phyloP scores from a whole-genome alignment of 2,113 vertebrate genomes.

The Pholis gunnellus region DNA sequence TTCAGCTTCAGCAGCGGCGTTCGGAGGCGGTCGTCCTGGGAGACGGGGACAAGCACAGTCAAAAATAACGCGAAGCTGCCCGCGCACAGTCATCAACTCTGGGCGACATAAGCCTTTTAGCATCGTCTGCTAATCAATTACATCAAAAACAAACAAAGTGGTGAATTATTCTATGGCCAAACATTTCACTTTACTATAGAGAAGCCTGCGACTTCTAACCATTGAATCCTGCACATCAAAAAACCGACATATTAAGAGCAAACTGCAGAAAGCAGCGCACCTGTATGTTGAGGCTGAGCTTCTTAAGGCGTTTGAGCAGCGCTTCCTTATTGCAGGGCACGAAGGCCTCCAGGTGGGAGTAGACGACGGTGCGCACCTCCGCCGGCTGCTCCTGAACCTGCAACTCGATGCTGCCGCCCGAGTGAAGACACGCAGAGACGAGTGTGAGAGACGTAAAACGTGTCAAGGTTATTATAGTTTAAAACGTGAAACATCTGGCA shows the following conservation, averaged over 20 bases:
- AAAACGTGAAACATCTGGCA: background rate
- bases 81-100: background rate
- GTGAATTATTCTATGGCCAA: background rate
- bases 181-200: background rate
- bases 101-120: background rate
- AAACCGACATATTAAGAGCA: background rate
- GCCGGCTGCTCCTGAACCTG: constrained; percentile 94
- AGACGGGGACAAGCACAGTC: constrained; percentile 4
- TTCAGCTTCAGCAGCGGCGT: constrained; percentile 95
- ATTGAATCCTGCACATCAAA: background rate
- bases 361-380: constrained; percentile 88
- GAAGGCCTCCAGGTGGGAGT: constrained; percentile 95
- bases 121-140: background rate
- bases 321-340: constrained; percentile 98
- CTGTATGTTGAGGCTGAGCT: constrained; percentile 97
- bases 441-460: background rate
- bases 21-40: constrained; percentile 93
- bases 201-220: too few species aligned
- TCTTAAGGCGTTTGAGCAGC: constrained; percentile 97
- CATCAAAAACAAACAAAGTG: background rate
- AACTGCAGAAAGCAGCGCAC: constrained; percentile 71
- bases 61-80: background rate
- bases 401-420: constrained; percentile 90
- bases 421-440: background rate
- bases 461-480: background rate